These are phyloP conservation scores for Setophaga coronata DNA, from an alignment of 2,113 vertebrate genomes.

Conservation along the genomic window DNA sequence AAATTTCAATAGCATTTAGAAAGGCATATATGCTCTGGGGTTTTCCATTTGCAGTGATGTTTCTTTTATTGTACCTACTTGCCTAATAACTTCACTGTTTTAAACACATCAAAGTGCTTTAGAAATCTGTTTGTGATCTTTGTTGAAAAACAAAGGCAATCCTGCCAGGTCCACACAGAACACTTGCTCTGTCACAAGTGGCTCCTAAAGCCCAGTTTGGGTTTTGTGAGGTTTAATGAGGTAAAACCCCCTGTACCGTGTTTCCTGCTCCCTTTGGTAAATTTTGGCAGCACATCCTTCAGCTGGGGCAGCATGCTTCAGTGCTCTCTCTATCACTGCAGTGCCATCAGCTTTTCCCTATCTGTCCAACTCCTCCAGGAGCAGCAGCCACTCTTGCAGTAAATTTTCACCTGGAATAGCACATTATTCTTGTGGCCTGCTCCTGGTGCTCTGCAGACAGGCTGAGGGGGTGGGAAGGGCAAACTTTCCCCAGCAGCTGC, in stretches of 20 bases:
- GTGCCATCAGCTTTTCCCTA: background rate
- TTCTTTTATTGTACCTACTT: slow-evolving; percentile 39
- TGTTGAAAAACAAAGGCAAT: slow-evolving; percentile 19
- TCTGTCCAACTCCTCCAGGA: background rate
- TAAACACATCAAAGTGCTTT: background rate
- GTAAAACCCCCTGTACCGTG: background rate
- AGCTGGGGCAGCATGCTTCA: background rate
- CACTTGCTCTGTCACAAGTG: fast-evolving
- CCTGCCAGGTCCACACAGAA: background rate
- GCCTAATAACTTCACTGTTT: background rate
- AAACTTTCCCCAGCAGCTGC: background rate
- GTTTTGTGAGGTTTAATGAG: slow-evolving; percentile 2
- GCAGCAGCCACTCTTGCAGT: background rate
- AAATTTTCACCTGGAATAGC: background rate
- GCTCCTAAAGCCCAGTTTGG: background rate
- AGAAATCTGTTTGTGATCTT: slow-evolving; percentile 4
- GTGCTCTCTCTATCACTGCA: background rate
- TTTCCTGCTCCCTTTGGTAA: background rate
- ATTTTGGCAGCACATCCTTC: background rate
- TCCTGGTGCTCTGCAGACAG: background rate
- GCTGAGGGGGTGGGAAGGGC: background rate
- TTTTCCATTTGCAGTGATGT: slow-evolving; percentile 11
- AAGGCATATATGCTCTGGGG: background rate
- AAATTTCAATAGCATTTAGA: slow-evolving; percentile 25
- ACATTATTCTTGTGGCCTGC: background rate